Evolutionary conservation across 64 coral and sea anemone genomes (phyloP).

Genomic region (Montipora sp.): DNA sequence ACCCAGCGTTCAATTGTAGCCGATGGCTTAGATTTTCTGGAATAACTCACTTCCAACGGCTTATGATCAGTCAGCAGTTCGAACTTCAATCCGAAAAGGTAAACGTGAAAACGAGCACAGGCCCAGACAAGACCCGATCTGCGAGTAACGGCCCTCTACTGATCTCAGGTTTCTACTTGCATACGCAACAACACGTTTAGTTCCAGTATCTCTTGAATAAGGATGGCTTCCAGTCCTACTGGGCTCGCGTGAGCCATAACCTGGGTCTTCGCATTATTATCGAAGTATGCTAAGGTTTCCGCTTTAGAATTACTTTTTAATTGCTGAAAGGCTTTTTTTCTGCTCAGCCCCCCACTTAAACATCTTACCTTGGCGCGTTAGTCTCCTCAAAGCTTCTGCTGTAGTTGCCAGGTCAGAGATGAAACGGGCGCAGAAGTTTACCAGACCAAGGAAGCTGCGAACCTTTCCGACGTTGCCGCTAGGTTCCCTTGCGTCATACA

Average conservation of each 20-base stretch:
- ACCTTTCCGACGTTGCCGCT: conserved; percentile 8
- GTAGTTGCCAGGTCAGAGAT: not conserved
- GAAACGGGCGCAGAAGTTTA: not conserved
- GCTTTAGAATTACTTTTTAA: not conserved
- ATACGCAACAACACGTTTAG: conserved; percentile 32
- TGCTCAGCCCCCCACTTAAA: not conserved
- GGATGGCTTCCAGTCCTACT: not conserved
- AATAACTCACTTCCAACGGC: conserved; percentile 34
- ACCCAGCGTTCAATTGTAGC: conserved; percentile 21
- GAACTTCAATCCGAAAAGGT: not conserved
- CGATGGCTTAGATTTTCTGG: conserved; percentile 1
- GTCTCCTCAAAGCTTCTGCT: not conserved
- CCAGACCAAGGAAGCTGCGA: conserved; percentile 40
- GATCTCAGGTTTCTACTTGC: not conserved
- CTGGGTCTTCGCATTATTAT: not conserved
- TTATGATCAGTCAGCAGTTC: conserved; percentile 40
- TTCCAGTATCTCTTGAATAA: not conserved
- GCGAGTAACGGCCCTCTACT: not conserved
- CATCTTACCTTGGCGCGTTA: not conserved
- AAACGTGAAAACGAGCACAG: not conserved
- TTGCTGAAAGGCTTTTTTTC: not conserved
- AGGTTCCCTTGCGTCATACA: conserved; percentile 47
- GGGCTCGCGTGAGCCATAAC: not conserved
- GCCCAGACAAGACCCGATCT: not conserved
- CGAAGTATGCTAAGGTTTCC: not conserved